These are phyloP conservation scores for Acropternis orthonyx DNA, from an alignment of 2,797 vertebrate species.

Conservation along the genomic window DNA sequence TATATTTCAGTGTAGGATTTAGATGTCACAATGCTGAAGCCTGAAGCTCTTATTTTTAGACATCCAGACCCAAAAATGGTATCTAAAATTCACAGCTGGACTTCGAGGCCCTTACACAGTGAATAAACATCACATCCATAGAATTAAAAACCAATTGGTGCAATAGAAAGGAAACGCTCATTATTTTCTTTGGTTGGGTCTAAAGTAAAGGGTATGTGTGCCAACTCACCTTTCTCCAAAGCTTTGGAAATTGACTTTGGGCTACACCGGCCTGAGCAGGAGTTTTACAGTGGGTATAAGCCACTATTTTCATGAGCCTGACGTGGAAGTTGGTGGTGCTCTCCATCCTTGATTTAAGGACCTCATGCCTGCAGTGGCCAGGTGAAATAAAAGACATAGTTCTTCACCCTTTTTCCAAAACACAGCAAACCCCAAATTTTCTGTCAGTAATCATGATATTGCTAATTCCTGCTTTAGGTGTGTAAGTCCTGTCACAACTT, in stretches of 20 bases:
- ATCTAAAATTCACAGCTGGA: not conserved
- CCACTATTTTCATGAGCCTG: not conserved
- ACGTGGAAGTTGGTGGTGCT: rapidly evolving
- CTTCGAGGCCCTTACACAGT: not conserved
- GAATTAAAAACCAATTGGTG: not conserved
- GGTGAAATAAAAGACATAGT: not conserved
- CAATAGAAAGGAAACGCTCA: not conserved
- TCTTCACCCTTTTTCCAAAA: not conserved
- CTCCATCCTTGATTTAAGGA: not conserved
- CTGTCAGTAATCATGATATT: not conserved
- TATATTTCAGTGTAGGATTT: not conserved
- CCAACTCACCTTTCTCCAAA: not conserved
- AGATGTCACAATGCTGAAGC: not conserved
- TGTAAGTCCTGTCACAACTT: not conserved
- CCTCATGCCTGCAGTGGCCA: not conserved
- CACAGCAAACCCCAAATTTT: not conserved
- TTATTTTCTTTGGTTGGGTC: not conserved
- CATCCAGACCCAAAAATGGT: not conserved
- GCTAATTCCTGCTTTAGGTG: not conserved
- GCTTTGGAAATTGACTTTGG: not conserved
- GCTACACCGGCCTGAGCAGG: not conserved
- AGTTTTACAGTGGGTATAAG: not conserved
- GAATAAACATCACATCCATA: not conserved
- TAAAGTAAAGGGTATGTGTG: not conserved
- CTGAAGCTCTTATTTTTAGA: not conserved